Base-by-base conservation (phyloP, 2,797 vertebrate species). In the Rhodeus uyekii region DNA sequence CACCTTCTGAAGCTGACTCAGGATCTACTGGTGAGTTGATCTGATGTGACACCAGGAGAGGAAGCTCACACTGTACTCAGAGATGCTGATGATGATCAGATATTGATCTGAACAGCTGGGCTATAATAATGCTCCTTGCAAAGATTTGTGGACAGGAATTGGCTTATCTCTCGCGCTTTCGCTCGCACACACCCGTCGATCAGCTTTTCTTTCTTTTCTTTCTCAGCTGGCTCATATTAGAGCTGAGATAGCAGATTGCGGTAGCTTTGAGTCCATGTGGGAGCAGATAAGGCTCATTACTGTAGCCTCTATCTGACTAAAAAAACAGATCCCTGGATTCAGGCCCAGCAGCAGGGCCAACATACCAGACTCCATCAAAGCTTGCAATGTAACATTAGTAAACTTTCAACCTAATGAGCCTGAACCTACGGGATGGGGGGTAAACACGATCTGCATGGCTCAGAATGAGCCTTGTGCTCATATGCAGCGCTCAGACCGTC, bases 1-100 rank as follows among this genome's bases (percentile, higher is more conserved):
- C 93, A 94, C 85, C 92, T 95, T 74, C 92, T 95, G 87, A 95
- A 92, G 91, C 90, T 95, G 85, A 94, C 95, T 55, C 92, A 94
- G 80, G 93, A 95, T 87, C 90, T 95, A 85, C 88, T 95, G 92
- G 95, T 95, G 88, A 94, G 94, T 93, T 82, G 53, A 63, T 82
- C 55, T 72, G 76, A 44, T 82, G 48, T 83, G 61, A 77, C 50
- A 80, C 58, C 42, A 22, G 65, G 38, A 75, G 65, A 82, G 83
- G 84, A 73, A 85, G 79, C 84, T 75, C 65, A 61, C 36, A 18
- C n/a, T 67, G 38, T 76, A 42, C 73, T 74, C 75, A 84, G 39
- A 68, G 50, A 61, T 82, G 76, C 72, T 78, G 86, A 83, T 81
- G 71, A 34, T 71, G 68, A 85, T 85, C 76, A 82, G 86, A 81